Evolutionary conservation across 2,888 invertebrate species (phyloP).

Genomic region (Aphidius colemani): DNA sequence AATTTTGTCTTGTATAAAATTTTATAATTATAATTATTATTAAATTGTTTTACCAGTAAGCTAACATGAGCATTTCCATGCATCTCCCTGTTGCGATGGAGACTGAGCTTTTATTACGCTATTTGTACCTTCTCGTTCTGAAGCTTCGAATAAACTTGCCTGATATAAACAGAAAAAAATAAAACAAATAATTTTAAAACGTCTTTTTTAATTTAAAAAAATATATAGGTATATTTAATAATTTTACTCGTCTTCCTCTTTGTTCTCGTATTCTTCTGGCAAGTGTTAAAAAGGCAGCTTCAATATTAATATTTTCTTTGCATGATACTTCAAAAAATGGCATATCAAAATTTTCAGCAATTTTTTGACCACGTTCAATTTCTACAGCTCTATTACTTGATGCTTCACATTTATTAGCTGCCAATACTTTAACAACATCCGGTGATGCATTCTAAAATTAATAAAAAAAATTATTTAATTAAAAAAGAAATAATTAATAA

Average conservation of each 20-base stretch:
- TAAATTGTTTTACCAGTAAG: conserved; percentile 24
- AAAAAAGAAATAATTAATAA: conserved; percentile 2
- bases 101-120: conserved; percentile 50
- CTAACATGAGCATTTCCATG: conserved; percentile 53
- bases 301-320: conserved; percentile 84
- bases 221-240: conserved; percentile 3
- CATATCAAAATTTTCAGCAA: conserved; percentile 86
- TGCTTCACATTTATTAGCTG: conserved; percentile 85
- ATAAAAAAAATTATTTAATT: neutral
- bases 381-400: conserved; percentile 77
- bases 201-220: neutral
- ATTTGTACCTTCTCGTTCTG: conserved; percentile 49
- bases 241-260: conserved; percentile 72
- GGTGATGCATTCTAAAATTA: conserved; percentile 78
- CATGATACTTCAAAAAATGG: conserved; percentile 89
- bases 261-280: conserved; percentile 84
- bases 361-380: conserved; percentile 81
- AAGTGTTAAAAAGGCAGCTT: conserved; percentile 79
- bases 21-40: neutral
- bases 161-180: conserved; percentile 29
- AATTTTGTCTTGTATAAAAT: conserved; percentile 10
- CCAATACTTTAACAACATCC: conserved; percentile 83
- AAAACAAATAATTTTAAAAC: neutral
- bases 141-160: conserved; percentile 53
- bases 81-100: conserved; percentile 49